Percentiles rank a stretch among this genome's conserved stretches.
Conservation (phyloP, 2,797 vertebrate genomes). For the Onychomys arenicola region DNA sequence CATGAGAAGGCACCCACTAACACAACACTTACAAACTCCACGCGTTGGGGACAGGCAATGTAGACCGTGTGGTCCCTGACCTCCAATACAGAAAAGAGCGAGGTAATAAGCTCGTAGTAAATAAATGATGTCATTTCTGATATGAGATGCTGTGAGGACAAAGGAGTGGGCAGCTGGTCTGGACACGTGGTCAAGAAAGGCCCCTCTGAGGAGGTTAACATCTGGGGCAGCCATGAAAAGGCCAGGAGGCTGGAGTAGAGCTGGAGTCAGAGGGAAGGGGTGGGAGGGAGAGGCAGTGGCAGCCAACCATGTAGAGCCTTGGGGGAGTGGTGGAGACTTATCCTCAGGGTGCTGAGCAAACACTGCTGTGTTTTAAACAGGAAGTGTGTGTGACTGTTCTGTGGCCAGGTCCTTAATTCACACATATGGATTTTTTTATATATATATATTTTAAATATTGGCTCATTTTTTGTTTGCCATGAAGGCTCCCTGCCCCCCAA, state of each 20-base stretch:
- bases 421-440: not conserved
- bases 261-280: not conserved
- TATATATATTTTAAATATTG: conserved; percentile 31
- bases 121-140: not conserved
- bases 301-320: not conserved
- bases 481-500: not conserved
- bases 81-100: not conserved
- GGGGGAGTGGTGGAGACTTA: not conserved
- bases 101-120: not conserved
- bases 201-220: not conserved
- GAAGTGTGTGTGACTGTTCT: not conserved
- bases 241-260: not conserved
- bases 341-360: not conserved
- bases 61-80: not conserved
- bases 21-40: not conserved
- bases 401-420: not conserved
- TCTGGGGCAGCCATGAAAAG: not conserved
- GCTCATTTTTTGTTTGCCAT: not conserved
- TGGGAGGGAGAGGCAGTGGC: not conserved
- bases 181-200: not conserved
- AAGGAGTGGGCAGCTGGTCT: conserved; percentile 27
- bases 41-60: not conserved
- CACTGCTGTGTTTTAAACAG: not conserved
- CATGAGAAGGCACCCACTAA: not conserved
- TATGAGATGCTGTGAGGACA: not conserved